phyloP scores from a whole-genome alignment of 2,797 vertebrate genomes.

The Microctenopoma lineatum region DNA sequence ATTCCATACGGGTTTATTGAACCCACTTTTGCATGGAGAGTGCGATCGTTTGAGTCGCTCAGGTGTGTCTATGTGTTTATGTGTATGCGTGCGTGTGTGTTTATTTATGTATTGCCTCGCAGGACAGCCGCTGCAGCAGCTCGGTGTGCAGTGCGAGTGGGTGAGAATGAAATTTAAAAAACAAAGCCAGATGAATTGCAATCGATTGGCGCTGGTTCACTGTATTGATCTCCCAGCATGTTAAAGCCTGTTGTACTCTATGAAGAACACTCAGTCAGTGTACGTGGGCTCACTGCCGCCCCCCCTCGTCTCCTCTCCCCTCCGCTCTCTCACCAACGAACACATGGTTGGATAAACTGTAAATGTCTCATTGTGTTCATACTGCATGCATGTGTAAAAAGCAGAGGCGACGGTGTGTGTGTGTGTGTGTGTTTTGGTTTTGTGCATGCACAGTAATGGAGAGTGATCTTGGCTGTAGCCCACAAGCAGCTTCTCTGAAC shows the following conservation, averaged over 20 bases:
- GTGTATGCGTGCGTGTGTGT: slow-evolving; percentile 58
- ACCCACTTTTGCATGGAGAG: slow-evolving; percentile 56
- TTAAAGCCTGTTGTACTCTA: slow-evolving; percentile 78
- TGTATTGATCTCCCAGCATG: slow-evolving; percentile 78
- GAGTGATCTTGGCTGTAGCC: slow-evolving; percentile 77
- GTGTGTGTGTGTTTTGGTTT: slow-evolving; percentile 33
- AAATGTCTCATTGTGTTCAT: slow-evolving; percentile 58
- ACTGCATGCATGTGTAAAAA: slow-evolving; percentile 54
- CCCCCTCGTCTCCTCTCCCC: background rate
- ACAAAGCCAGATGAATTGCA: slow-evolving; percentile 75
- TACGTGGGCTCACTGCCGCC: slow-evolving; percentile 34
- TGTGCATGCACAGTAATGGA: slow-evolving; percentile 68
- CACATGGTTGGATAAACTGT: slow-evolving; percentile 53
- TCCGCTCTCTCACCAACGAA: slow-evolving; percentile 39
- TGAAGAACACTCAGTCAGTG: slow-evolving; percentile 76
- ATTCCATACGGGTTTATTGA: slow-evolving; percentile 81
- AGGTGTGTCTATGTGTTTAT: slow-evolving; percentile 55
- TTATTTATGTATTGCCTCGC: slow-evolving; percentile 76
- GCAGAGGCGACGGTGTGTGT: slow-evolving; percentile 24
- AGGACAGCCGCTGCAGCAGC: slow-evolving; percentile 55
- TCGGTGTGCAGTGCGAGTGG: slow-evolving; percentile 60
- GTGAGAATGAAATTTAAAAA: slow-evolving; percentile 74
- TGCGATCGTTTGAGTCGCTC: slow-evolving; percentile 56
- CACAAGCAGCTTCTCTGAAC: slow-evolving; percentile 79
- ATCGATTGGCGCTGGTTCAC: slow-evolving; percentile 78